phyloP scores from a whole-genome alignment of 2,888 invertebrate species.

The Schizaphis graminum region DNA sequence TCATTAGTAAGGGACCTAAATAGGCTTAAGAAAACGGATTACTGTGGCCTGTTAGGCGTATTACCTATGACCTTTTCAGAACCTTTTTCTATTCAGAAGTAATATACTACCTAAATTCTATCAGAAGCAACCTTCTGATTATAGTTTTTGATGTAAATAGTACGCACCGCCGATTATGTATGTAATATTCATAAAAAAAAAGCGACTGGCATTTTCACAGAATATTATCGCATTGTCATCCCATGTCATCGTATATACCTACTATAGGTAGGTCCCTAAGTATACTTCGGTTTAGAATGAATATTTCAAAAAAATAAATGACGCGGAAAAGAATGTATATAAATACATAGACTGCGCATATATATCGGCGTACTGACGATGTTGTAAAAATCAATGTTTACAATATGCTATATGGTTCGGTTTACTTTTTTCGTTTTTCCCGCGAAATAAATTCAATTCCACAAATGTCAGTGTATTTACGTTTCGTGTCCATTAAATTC shows the following conservation, averaged over 20 bases:
- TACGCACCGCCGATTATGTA: neutral
- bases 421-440: neutral
- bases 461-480: constrained; percentile 30
- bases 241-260: neutral
- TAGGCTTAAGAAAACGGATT: neutral
- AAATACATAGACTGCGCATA: neutral
- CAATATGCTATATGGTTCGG: neutral
- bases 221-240: neutral
- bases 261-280: neutral
- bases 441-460: constrained; percentile 36
- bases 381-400: constrained; percentile 49
- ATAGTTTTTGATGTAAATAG: neutral
- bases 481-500: constrained; percentile 7
- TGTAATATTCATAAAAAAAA: neutral
- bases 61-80: neutral
- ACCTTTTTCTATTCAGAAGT: neutral
- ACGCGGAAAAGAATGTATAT: constrained; percentile 29
- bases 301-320: constrained; percentile 32
- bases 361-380: neutral
- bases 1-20: neutral
- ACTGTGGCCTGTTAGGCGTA: neutral
- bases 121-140: neutral
- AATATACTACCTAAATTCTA: neutral
- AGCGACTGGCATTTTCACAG: neutral
- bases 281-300: neutral